Evolutionary conservation across 2,113 vertebrate genomes (phyloP).

Genomic region (Catharus fuscescens): DNA sequence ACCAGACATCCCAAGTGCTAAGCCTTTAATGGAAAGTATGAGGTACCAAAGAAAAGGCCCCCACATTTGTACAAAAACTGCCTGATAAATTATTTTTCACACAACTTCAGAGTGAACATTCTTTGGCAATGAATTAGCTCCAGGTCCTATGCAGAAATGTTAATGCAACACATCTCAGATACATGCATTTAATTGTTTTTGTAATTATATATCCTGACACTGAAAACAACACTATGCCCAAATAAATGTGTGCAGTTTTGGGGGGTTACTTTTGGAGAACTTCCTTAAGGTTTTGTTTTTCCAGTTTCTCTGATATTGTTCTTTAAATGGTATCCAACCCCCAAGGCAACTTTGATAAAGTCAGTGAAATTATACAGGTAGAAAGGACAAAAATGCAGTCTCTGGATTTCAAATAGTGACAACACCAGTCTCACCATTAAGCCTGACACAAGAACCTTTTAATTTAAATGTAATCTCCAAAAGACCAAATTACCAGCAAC

Average conservation of each 20-base stretch:
- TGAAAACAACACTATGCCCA: not conserved
- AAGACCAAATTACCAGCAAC: slow-evolving; percentile 67
- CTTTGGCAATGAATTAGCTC: not conserved
- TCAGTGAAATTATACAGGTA: slow-evolving; percentile 7
- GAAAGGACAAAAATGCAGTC: not conserved
- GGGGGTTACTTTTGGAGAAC: not conserved
- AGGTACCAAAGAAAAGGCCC: not conserved
- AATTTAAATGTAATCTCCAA: slow-evolving; percentile 61
- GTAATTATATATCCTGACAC: not conserved
- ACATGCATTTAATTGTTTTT: not conserved
- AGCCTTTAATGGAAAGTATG: not conserved
- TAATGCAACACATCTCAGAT: not conserved
- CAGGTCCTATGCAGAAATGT: not conserved
- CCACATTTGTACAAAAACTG: not conserved
- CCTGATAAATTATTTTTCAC: not conserved
- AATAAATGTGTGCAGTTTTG: not conserved
- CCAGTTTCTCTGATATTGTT: not conserved
- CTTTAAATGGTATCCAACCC: not conserved
- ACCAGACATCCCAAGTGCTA: not conserved
- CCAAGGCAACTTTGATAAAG: not conserved
- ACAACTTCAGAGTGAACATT: not conserved
- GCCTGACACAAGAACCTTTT: slow-evolving; percentile 42
- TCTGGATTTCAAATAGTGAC: not conserved
- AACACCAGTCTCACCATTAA: not conserved
- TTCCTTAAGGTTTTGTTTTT: not conserved